phyloP scores from a whole-genome alignment of 2,888 invertebrate genomes.

The Netelia inedita region DNA sequence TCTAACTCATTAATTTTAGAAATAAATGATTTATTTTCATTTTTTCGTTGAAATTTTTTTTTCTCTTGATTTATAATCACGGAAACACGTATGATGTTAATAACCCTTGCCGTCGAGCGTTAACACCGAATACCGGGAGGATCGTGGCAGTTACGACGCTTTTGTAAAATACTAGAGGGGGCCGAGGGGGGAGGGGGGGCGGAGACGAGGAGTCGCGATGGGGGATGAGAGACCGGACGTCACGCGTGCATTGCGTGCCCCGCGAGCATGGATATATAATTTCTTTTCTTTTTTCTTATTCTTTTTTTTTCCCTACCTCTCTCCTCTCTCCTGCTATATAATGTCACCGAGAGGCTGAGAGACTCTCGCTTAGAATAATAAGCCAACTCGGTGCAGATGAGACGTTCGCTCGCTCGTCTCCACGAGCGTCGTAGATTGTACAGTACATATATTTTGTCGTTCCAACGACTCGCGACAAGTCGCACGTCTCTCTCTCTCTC shows the following conservation, averaged over 20 bases:
- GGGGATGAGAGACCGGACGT: conserved; percentile 79
- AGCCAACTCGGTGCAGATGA: conserved; percentile 32
- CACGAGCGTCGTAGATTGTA: no score
- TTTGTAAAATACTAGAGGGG: conserved; percentile 10
- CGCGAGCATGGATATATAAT: conserved; percentile 74
- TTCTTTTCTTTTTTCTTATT: conserved; percentile 18
- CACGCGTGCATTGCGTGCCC: conserved; percentile 80
- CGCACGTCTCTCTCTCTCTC: not conserved
- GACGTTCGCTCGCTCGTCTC: conserved; percentile 27
- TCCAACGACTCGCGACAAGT: no score
- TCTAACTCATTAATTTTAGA: no score
- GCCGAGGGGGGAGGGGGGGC: not conserved
- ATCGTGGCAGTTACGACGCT: conserved; percentile 16
- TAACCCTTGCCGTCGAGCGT: conserved; percentile 42
- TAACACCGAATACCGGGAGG: conserved; percentile 1
- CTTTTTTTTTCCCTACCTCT: conserved; percentile 53
- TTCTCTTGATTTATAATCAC: no score
- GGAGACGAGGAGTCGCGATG: conserved; percentile 47
- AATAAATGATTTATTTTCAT: no score
- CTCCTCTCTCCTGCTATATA: conserved; percentile 37
- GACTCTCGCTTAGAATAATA: conserved; percentile 64
- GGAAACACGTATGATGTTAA: conserved; percentile 46
- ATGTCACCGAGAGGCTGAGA: conserved; percentile 46
- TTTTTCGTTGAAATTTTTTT: no score
- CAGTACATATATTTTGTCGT: no score